Conservation (phyloP, 2,797 vertebrate species). For the Acestrorhynchus altus region DNA sequence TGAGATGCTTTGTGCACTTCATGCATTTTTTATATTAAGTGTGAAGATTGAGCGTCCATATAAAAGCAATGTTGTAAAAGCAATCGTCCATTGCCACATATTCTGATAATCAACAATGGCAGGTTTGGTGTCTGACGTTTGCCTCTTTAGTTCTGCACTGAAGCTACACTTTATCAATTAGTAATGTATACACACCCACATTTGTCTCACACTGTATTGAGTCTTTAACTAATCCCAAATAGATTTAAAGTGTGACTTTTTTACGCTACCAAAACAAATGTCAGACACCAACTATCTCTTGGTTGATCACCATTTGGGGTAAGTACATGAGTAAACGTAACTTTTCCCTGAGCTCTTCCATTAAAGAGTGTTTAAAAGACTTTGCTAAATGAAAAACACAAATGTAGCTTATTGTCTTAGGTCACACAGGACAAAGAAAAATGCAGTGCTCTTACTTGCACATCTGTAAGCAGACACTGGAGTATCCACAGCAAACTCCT, state of each 20-base stretch:
- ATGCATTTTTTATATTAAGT: no score
- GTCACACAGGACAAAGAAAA: neutral
- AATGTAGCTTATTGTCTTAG: neutral
- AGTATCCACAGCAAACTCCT: conserved; percentile 70
- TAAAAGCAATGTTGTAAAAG: no score
- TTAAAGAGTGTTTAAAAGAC: neutral
- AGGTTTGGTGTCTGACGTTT: no score
- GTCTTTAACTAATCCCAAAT: no score
- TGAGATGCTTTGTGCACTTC: no score
- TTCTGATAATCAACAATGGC: no score
- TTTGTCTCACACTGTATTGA: no score
- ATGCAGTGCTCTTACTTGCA: conserved; percentile 59
- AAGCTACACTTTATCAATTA: neutral
- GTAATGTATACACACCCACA: neutral
- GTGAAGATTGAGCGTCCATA: no score
- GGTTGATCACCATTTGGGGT: neutral
- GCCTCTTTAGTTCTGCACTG: neutral
- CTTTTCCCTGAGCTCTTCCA: neutral
- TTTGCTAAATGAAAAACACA: neutral
- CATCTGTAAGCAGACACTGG: conserved; percentile 67
- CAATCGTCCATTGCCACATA: no score
- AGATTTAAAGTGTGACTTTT: no score
- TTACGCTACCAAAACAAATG: no score
- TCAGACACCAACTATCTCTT: neutral
- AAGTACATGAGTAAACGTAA: neutral